These are phyloP conservation scores for Crenuchus spilurus DNA, from an alignment of 2,797 vertebrate genomes.

Conservation along the genomic window DNA sequence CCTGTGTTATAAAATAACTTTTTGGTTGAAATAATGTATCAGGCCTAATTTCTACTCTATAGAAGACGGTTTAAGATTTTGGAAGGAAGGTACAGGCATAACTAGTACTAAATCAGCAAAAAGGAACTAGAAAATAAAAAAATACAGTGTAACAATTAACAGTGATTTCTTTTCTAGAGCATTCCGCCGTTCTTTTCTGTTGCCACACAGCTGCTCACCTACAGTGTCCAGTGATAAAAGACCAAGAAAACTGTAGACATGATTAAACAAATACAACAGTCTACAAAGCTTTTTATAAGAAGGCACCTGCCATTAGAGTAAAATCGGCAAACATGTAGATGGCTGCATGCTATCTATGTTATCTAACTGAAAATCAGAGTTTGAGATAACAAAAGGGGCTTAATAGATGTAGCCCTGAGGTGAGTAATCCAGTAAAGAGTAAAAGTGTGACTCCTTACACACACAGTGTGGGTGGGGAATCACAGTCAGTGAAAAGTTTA, in stretches of 20 bases:
- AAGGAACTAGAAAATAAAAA: not conserved
- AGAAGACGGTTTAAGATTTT: too few species aligned
- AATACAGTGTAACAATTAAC: not conserved
- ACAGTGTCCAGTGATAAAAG: constrained; percentile 26
- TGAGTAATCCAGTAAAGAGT: constrained; percentile 22
- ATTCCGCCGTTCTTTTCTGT: not conserved
- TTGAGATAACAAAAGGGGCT: constrained; percentile 62
- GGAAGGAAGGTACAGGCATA: too few species aligned
- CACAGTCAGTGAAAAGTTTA: too few species aligned
- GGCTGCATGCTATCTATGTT: constrained; percentile 52
- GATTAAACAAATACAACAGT: constrained; percentile 45
- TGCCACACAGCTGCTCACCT: constrained; percentile 46
- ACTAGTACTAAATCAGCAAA: too few species aligned
- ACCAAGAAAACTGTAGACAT: constrained; percentile 9
- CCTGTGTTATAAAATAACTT: too few species aligned
- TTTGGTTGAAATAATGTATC: too few species aligned
- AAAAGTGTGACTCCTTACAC: too few species aligned
- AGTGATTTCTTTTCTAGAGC: not conserved
- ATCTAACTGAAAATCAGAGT: constrained; percentile 81
- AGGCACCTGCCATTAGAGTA: constrained; percentile 22
- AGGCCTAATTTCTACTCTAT: too few species aligned
- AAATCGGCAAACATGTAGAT: constrained; percentile 28
- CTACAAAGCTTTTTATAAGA: constrained; percentile 6
- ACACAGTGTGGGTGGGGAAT: too few species aligned
- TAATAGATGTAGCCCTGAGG: constrained; percentile 56